phyloP scores from a whole-genome alignment of 2,888 invertebrate genomes.

The Galerucella calmariensis region DNA sequence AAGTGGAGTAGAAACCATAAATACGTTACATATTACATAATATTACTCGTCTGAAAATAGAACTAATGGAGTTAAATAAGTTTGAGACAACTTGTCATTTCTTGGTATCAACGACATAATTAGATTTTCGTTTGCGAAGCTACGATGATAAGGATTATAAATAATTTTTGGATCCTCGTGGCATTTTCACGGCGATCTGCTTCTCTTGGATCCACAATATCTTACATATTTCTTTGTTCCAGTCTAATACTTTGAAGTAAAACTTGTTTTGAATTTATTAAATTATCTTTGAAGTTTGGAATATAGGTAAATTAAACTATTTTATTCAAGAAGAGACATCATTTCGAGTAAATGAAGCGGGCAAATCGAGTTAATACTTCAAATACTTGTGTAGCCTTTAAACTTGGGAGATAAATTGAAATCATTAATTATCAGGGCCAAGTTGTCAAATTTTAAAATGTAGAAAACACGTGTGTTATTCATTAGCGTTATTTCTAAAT shows the following conservation, averaged over 20 bases:
- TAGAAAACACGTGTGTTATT: not conserved
- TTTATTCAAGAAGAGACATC: constrained; percentile 17
- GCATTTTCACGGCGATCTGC: constrained; percentile 1
- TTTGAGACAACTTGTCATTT: not conserved
- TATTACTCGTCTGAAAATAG: not conserved
- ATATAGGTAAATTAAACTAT: constrained; percentile 13
- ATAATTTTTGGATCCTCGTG: constrained; percentile 1
- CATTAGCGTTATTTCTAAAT: not conserved
- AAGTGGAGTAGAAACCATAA: not conserved
- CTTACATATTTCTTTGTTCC: not conserved
- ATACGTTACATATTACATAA: not conserved
- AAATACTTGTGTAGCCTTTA: constrained; percentile 15
- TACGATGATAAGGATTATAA: not conserved
- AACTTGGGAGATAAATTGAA: not conserved
- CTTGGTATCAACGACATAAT: not conserved
- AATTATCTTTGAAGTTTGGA: constrained; percentile 25
- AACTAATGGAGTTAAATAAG: not conserved
- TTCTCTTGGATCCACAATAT: not conserved
- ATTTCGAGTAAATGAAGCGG: constrained; percentile 25
- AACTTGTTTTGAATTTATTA: constrained; percentile 9
- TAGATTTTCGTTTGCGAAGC: not conserved
- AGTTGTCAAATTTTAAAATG: constrained; percentile 1
- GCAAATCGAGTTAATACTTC: constrained; percentile 27
- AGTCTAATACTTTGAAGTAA: constrained; percentile 12
- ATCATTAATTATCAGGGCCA: not conserved